Evolutionary conservation across 2,797 vertebrate species (phyloP), one percentile per base, ranked within the genome.

Genomic region (Oreortyx pictus): DNA sequence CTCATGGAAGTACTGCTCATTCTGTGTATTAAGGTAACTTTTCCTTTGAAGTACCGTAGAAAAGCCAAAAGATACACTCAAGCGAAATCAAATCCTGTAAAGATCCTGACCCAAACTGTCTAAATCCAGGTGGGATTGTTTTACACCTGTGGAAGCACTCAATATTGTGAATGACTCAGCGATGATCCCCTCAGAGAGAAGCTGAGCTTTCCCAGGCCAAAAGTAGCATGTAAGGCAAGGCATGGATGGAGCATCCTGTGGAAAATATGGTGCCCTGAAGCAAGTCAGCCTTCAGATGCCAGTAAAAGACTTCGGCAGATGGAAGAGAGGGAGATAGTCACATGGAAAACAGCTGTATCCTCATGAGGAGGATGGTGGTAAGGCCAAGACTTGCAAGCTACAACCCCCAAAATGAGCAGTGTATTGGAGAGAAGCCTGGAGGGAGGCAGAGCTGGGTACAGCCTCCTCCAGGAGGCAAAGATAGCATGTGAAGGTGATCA

Each of bases 161-260:
- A 14, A 27, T 12, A 6, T 33, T 82, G 59, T 22, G 39, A 47
- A 37, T 46, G 2, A 44, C 24, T n/a, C 13, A 4, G 4, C 39
- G 43, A 8, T 67, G 62, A n/a, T 29, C 33, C 62, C 59, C 72
- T 15, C 54, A 47, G 47, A 61, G 31, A 72, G 44, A 84, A 68
- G 14, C 7, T 0, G 1, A 65, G 35, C 33, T 47, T 76, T 24
- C 3, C 27, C 31, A 46, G 22, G 35, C 37, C 33, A 61, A 79
- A 92, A 62, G 3, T 7, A 54, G 11, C 60, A 43, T 31, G 37
- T 37, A 49, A 47, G 43, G 19, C 7, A 20, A 59, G 62, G 8
- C 1, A 2, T 2, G 3, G 44, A 29, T 39, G 37, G 54, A 60
- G 20, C 7, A 43, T 39, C 3, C 1, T 3, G 46, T 23, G 19